Percentiles rank a stretch among this genome's conserved stretches.
These are phyloP conservation scores for Brachirus orientalis DNA, from an alignment of 2,113 vertebrate genomes.

Conservation along the genomic window DNA sequence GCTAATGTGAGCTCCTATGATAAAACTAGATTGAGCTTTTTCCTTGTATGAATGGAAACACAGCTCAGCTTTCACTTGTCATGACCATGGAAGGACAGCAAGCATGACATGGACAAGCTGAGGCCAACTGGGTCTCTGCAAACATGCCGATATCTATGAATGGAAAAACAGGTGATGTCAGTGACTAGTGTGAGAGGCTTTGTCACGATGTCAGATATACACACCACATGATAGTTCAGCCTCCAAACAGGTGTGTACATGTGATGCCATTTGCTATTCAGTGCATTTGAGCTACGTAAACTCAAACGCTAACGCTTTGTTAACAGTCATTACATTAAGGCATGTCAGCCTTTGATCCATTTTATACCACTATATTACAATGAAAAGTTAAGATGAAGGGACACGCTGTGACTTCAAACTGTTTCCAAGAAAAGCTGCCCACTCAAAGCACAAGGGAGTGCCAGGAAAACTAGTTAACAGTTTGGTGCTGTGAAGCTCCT, in stretches of 20 bases:
- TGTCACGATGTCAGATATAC: conserved; percentile 27
- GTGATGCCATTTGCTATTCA: background rate
- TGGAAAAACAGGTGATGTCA: conserved; percentile 39
- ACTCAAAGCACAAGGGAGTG: conserved; percentile 59
- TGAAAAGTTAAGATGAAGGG: conserved; percentile 51
- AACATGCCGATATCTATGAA: no score
- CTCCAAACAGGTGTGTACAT: background rate
- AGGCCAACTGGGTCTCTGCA: conserved; percentile 43
- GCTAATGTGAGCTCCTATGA: conserved; percentile 62
- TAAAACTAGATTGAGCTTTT: conserved; percentile 58
- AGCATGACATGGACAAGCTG: conserved; percentile 49
- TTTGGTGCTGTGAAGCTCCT: conserved; percentile 62
- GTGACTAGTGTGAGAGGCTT: conserved; percentile 32
- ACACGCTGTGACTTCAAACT: conserved; percentile 62
- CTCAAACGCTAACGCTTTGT: background rate
- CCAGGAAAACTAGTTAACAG: conserved; percentile 66
- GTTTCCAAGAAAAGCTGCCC: conserved; percentile 62
- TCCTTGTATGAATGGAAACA: conserved; percentile 57
- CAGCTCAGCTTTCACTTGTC: conserved; percentile 48
- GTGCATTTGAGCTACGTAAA: background rate
- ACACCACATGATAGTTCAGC: conserved; percentile 12
- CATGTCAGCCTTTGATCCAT: conserved; percentile 26
- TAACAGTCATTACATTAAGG: background rate
- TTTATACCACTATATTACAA: conserved; percentile 30
- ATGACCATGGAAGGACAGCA: conserved; percentile 52